Evolutionary conservation across 2,888 invertebrate species (phyloP), one percentile per base, ranked within the genome.

Genomic region (Quadroppia sp.): DNA sequence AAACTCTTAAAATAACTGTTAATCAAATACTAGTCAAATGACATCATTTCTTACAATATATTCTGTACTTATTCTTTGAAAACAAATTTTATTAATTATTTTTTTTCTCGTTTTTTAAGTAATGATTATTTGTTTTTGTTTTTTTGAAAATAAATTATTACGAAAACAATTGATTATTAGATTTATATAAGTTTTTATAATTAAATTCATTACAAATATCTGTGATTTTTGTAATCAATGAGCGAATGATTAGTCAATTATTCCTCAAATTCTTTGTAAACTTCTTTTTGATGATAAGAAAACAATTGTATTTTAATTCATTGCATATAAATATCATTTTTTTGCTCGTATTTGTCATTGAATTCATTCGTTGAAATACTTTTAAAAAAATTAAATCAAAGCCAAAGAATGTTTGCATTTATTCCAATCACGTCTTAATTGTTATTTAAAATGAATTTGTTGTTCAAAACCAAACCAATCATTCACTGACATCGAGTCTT

Each of bases 181-280:
- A 15, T 7, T 45, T 45, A 45, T 45, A 45, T 45, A 9, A 45
- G 36, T 36, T 45, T 45, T 45, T 17, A 17, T 13, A 45, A 45
- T 36, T 7, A 17, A 32, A 36, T 20, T 36, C 17, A n/a, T 30
- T 28, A 30, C 3, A 11, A 45, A 69, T 45, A 45, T 45, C 69
- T 69, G 69, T 69, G 69, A 69, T 69, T n/a, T n/a, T n/a, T 69
- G 25, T 69, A 69, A 42, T 69, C 36, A 40, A 69, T 25, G 32
- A 64, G 7, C n/a, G 28, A 17, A 36, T 36, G 20, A 64, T 64
- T 64, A 20, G 61, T 30, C 32, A 9, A 61, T 32, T 32, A 17
- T 61, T 61, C 2, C 28, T 45, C 17, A 45, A 15, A 11, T 15
- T 45, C 17, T 45, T 45, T 45, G 45, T 45, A 45, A 45, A 45